Percentiles rank a stretch among this genome's conserved stretches.
phyloP scores from a whole-genome alignment of 23 tunicate species.

The Halocynthia aurantium region DNA sequence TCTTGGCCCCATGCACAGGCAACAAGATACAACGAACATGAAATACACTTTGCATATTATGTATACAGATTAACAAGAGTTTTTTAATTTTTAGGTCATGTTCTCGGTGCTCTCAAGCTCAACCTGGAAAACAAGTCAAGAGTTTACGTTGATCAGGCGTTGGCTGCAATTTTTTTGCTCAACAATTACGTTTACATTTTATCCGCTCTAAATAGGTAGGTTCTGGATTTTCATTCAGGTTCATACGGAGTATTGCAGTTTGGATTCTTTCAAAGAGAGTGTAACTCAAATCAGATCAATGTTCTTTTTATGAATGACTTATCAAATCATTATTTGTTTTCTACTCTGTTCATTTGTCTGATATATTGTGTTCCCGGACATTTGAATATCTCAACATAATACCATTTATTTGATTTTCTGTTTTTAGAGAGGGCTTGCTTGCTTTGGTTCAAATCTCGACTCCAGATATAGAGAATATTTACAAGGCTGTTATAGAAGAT shows the following conservation, averaged over 20 bases:
- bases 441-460: slow-evolving; percentile 40
- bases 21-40: too few relatives aligned
- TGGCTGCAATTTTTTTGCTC: slow-evolving; percentile 74
- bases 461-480: slow-evolving; percentile 57
- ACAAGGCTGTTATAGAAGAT: slow-evolving; percentile 41
- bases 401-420: slow-evolving; percentile 5
- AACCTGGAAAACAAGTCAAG: slow-evolving; percentile 80
- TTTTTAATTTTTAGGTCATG: slow-evolving; percentile 27
- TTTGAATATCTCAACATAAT: too few relatives aligned
- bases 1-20: too few relatives aligned
- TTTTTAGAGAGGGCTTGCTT: slow-evolving; percentile 50
- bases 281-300: too few relatives aligned
- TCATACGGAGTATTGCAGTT: neutral
- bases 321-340: too few relatives aligned
- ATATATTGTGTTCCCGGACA: too few relatives aligned
- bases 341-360: too few relatives aligned
- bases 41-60: too few relatives aligned
- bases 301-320: too few relatives aligned
- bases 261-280: too few relatives aligned
- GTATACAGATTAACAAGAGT: too few relatives aligned
- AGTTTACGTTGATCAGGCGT: slow-evolving; percentile 62
- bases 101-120: slow-evolving; percentile 73
- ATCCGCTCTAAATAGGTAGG: slow-evolving; percentile 58
- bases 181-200: slow-evolving; percentile 88
- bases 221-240: neutral